Evolutionary conservation across 1,140 invertebrate genomes (phyloP), one percentile per base, ranked within the genome.

Genomic region (Calliphora vicina): DNA sequence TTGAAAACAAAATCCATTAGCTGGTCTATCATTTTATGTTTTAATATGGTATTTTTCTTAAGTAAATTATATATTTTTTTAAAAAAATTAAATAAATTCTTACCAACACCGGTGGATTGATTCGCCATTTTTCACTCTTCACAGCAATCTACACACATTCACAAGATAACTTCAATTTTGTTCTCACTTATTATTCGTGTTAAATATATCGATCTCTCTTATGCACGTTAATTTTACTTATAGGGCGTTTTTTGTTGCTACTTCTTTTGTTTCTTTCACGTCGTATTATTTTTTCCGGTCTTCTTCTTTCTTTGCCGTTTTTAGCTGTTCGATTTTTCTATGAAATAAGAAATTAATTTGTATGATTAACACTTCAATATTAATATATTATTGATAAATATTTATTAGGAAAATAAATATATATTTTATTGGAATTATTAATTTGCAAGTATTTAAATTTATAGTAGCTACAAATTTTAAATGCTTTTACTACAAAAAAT

Each of bases 41-140:
- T 25, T 45, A 23, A 20, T 25, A 78, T 23, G 61, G 1, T 23
- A 25, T 67, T 67, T 57, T 57, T 57, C 4, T 57, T 17, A 57
- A 61, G 17, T 20, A 23, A 67, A 67, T 67, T 67, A 67, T 9
- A 67, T 61, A 73, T 50, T 35, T 71, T 82, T 80, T 84, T 71
- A n/a, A n/a, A n/a, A n/a, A n/a, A 17, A 74, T 57, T 27, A 73
- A 82, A 85, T 84, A 83, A 86, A 86, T 90, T 88, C 89, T 90
- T 90, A 90, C 89, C 89, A 90, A 90, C 89, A 89, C 89, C 89
- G 89, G 89, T 88, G 88, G 88, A 88, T 89, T 88, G 88, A 88
- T 89, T 89, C 89, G 89, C 89, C 89, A 90, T 90, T 90, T 87
- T 84, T 76, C 76, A 82, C 80, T 84, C 71, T 84, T 84, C 80